A percentile compares a stretch with the other conserved stretches of the same genome.
These are phyloP conservation scores for Glaucomys volans DNA, from an alignment of 2,113 vertebrate species.

Conservation along the genomic window DNA sequence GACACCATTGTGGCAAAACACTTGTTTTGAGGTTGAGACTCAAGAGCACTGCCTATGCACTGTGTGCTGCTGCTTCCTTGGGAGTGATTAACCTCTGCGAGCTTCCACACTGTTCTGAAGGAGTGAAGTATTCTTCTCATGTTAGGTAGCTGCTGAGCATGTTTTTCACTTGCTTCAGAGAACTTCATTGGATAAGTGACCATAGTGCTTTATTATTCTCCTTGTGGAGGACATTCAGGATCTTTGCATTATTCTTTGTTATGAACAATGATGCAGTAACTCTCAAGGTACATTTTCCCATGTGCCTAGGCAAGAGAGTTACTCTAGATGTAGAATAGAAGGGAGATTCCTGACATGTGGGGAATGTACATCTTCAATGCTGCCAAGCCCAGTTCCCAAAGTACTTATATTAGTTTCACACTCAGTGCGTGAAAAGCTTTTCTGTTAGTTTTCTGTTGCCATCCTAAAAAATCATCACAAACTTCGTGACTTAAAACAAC, in stretches of 20 bases:
- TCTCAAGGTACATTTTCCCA: neutral
- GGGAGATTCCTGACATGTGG: too few relatives aligned
- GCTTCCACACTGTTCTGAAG: neutral
- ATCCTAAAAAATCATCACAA: neutral
- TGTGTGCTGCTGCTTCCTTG: neutral
- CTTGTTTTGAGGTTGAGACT: too few relatives aligned
- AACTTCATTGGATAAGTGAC: neutral
- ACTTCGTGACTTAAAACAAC: neutral
- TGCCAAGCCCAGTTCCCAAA: too few relatives aligned
- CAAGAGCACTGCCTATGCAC: neutral
- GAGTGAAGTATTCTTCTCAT: rapidly evolving
- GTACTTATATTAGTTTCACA: too few relatives aligned
- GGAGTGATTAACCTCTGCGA: rapidly evolving
- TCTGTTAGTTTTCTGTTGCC: neutral
- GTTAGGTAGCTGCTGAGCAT: neutral
- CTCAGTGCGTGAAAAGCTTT: neutral
- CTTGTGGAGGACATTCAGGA: neutral
- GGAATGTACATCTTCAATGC: too few relatives aligned
- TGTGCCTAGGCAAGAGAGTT: neutral
- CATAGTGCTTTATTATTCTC: neutral
- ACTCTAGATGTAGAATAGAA: neutral
- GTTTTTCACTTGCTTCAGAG: neutral
- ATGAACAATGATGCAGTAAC: too few relatives aligned
- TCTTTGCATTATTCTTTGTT: neutral
- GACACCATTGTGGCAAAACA: rapidly evolving